A percentile compares a stretch with the other conserved stretches of the same genome.
phyloP scores from a whole-genome alignment of 1,140 invertebrate genomes.

The Argopecten irradians region DNA sequence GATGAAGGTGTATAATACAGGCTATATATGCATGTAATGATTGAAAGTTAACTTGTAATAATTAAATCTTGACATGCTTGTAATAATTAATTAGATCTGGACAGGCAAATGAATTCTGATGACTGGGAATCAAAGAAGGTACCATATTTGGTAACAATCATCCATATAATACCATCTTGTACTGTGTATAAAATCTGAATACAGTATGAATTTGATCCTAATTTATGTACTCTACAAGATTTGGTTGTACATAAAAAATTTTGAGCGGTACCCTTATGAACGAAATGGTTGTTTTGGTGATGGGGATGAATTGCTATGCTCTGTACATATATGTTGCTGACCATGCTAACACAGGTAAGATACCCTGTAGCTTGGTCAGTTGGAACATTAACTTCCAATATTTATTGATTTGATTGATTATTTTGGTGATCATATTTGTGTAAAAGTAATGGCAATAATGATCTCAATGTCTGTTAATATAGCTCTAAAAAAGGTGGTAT shows the following conservation, averaged over 20 bases:
- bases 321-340: neutral
- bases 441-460: too few relatives aligned
- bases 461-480: too few relatives aligned
- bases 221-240: conserved; percentile 12
- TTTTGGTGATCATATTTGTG: too few relatives aligned
- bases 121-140: too few relatives aligned
- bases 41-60: too few relatives aligned
- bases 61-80: too few relatives aligned
- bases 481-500: too few relatives aligned
- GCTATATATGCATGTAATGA: too few relatives aligned
- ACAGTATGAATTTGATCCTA: neutral
- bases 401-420: neutral
- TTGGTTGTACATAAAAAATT: neutral
- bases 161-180: neutral
- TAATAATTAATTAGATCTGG: too few relatives aligned
- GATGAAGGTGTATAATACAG: too few relatives aligned
- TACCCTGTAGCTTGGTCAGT: conserved; percentile 38
- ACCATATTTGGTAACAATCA: neutral
- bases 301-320: neutral
- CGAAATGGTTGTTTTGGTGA: conserved; percentile 2
- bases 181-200: neutral
- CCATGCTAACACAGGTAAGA: conserved; percentile 37
- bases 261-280: neutral
- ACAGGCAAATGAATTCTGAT: too few relatives aligned
- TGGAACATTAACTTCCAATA: neutral